Evolutionary conservation across 30 jellyfish, hydroid and myxozoan species (phyloP).

Genomic region (Hydractinia echinata): DNA sequence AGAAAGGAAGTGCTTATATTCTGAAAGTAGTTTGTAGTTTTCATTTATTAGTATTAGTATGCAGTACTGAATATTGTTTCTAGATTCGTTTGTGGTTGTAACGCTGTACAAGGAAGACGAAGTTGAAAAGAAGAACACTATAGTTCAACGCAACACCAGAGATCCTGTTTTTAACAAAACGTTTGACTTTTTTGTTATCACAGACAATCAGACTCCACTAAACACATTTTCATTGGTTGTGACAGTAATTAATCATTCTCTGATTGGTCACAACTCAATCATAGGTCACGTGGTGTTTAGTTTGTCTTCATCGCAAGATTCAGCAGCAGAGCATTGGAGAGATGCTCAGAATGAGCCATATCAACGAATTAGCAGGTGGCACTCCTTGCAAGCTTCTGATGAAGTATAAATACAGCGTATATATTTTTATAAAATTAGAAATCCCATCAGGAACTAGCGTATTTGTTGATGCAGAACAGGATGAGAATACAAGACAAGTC

Average conservation of each 20-base stretch:
- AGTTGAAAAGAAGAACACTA: slow-evolving; percentile 47
- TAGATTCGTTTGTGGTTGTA: slow-evolving; percentile 65
- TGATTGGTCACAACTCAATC: slow-evolving; percentile 64
- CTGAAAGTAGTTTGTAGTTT: no score
- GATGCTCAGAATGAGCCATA: slow-evolving; percentile 45
- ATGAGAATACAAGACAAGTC: no score
- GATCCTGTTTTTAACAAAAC: slow-evolving; percentile 62
- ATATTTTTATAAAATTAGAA: no score
- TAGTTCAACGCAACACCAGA: slow-evolving; percentile 45
- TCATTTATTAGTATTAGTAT: no score
- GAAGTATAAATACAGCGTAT: slow-evolving; percentile 29
- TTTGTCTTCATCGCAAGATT: slow-evolving; percentile 54
- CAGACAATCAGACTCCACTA: slow-evolving; percentile 60
- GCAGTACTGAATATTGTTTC: not conserved
- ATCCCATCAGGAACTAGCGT: no score
- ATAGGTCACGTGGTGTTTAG: slow-evolving; percentile 79
- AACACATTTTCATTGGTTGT: slow-evolving; percentile 55
- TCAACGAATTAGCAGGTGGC: slow-evolving; percentile 55
- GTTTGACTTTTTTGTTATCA: slow-evolving; percentile 45
- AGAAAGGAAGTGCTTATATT: no score
- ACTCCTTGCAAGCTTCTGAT: slow-evolving; percentile 57
- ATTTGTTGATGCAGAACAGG: no score
- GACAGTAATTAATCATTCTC: slow-evolving; percentile 49
- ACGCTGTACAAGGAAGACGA: slow-evolving; percentile 55
- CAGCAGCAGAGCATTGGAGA: slow-evolving; percentile 69